Base-by-base conservation (phyloP, 2,888 invertebrate species). In the Andrena camellia region DNA sequence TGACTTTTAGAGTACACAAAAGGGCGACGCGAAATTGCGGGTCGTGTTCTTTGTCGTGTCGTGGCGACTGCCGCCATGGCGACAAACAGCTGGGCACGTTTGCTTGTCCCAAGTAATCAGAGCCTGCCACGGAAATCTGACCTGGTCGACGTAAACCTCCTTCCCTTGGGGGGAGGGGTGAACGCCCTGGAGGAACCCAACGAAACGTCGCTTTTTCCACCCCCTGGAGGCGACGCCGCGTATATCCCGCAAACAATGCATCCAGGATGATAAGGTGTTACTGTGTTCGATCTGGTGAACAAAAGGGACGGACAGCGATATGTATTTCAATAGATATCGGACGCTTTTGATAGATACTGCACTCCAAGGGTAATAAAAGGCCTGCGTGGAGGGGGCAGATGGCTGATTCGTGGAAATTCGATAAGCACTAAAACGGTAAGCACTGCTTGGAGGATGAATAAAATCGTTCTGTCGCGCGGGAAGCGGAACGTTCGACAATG, bases 281-380 rank as follows among this genome's bases (percentile, higher is more conserved):
- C 26, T 10, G 31, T 48, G 62, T 23, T 10, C 63, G n/a, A 72
- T 63, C 26, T 35, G 13, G 17, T 1, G 63, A n/a, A 78, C 35
- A 69, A 78, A 69, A 54, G 20, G 23, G n/a, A 6, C 0, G 29
- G 13, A 6, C n/a, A 7, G 50, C 64, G 50, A 78, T 68, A 68
- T 26, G 54, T 60, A 60, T 72, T 78, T 69, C 79, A 69, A 79
- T 79, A 29, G 35, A 57, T n/a, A 62, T 57, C 63, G 63, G 57
- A 77, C 50, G 69, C 26, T 57, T 76, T 54, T 78, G 63, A 77
- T 64, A 57, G 78, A 50, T 67, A 76, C 68, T 68, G 68, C 62
- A 4, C 3, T 33, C 54, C 6, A 20, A 13, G 20, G 29, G 26
- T 48, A 63, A 57, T 48, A 68, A 57, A 5, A 20, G 26, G 17